Base-by-base conservation (phyloP, 2,888 invertebrate species). In the Drosophila monieri region DNA sequence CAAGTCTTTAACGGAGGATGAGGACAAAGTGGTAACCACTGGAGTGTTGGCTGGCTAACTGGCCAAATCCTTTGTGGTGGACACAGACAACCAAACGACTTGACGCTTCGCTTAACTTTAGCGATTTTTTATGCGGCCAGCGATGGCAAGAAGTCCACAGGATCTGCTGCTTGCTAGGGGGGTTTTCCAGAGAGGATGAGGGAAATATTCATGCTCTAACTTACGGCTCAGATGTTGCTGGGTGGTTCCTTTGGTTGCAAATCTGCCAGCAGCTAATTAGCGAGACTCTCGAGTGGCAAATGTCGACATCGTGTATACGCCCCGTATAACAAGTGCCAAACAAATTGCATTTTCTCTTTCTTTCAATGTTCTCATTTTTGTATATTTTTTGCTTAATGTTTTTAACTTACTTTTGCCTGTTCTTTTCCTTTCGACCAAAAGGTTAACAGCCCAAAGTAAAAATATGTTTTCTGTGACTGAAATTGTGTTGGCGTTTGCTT, bases 81-180 rank as follows among this genome's bases (percentile, higher is more conserved):
- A 73, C 60, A 73, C 60, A 73, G 88, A 77, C 85, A 60, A 67
- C 79, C 88, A 85, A 88, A 88, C 81, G 88, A 83, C 88, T 83
- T 83, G 88, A 88, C 71, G 83, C 85, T 84, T 86, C 86, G 81
- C 85, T 88, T 84, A 84, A 88, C 84, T 88, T 84, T 88, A 84
- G 84, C 88, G 84, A 74, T 84, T 84, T 84, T 84, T 84, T 88
- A 84, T 84, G 79, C 66, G 74, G 78, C 74, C 59, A 55, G 53
- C 56, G 53, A 46, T 47, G 44, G 35, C n/a, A 61, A 67, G 68
- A 37, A 47, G 23, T 35, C 35, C 35, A n/a, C 35, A 35, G 35
- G 18, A 54, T 23, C 37, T 15, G 43, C 21, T 18, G 6, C 3
- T 41, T 8, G 41, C 4, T 9, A 9, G 10, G 27, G n/a, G 5